A percentile compares a stretch with the other conserved stretches of the same genome.
These are phyloP conservation scores for Perizoma flavofasciatum DNA, from an alignment of 2,888 invertebrate species.

Conservation along the genomic window DNA sequence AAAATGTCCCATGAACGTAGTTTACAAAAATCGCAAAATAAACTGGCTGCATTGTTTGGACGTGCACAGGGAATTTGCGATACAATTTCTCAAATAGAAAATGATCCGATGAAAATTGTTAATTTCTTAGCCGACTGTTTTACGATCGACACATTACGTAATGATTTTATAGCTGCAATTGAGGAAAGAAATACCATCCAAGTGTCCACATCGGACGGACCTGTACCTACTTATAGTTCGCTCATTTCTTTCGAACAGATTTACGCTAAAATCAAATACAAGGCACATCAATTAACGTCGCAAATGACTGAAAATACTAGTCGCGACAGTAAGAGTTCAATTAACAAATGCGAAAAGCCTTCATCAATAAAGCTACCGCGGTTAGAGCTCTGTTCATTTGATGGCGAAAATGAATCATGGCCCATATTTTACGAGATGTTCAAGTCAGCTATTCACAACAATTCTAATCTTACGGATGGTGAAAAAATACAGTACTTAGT, in stretches of 20 bases:
- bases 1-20: no score
- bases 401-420: slow-evolving; percentile 1
- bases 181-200: neutral
- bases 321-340: neutral
- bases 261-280: neutral
- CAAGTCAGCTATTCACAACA: neutral
- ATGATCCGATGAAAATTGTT: neutral
- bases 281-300: neutral
- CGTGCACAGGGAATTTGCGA: no score
- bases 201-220: neutral
- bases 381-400: slow-evolving; percentile 1
- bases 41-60: no score
- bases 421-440: neutral
- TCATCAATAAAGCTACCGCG: slow-evolving; percentile 3
- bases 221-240: neutral
- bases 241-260: neutral
- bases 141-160: no score
- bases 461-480: no score
- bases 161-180: no score
- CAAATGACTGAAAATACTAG: neutral
- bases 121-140: neutral
- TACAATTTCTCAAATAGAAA: neutral
- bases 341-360: neutral
- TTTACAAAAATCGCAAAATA: no score
- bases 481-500: no score